A percentile compares a stretch with the other conserved stretches of the same genome.
Conservation (phyloP, 2,888 invertebrate genomes). For the Dasysyrphus tricinctus region DNA sequence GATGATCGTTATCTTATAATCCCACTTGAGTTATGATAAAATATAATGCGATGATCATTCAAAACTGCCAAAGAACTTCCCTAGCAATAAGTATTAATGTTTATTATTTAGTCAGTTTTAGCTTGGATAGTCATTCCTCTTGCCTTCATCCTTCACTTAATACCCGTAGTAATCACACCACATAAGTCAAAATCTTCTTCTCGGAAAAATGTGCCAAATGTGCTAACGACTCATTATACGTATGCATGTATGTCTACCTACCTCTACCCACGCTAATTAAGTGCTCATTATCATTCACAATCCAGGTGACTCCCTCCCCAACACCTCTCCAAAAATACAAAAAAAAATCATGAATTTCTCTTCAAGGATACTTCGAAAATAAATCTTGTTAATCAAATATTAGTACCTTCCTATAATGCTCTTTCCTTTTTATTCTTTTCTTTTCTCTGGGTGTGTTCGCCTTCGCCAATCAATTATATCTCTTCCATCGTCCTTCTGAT, state of each 20-base stretch:
- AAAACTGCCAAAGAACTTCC: background rate
- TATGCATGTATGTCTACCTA: background rate
- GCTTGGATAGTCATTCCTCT: background rate
- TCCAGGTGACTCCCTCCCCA: slow-evolving; percentile 51
- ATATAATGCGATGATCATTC: slow-evolving; percentile 22
- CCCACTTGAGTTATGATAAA: slow-evolving; percentile 12
- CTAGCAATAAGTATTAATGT: background rate
- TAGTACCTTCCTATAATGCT: background rate
- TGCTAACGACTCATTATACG: slow-evolving; percentile 36
- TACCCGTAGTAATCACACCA: slow-evolving; percentile 42
- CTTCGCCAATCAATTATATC: slow-evolving; percentile 66
- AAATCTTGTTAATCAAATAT: slow-evolving; percentile 65
- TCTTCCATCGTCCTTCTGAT: slow-evolving; percentile 43
- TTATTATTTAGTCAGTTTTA: background rate
- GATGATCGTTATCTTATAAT: background rate
- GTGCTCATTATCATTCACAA: slow-evolving; percentile 61
- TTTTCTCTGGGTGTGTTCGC: background rate
- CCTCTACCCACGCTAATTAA: slow-evolving; percentile 62
- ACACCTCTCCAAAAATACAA: background rate
- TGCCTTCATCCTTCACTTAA: background rate
- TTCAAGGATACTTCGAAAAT: slow-evolving; percentile 59
- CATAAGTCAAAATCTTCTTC: slow-evolving; percentile 63
- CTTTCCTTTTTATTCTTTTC: slow-evolving; percentile 1
- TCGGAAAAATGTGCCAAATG: slow-evolving; percentile 49
- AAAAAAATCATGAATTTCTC: slow-evolving; percentile 61